Base-by-base conservation (phyloP, 1,140 invertebrate genomes). In the Drosophila insularis region DNA sequence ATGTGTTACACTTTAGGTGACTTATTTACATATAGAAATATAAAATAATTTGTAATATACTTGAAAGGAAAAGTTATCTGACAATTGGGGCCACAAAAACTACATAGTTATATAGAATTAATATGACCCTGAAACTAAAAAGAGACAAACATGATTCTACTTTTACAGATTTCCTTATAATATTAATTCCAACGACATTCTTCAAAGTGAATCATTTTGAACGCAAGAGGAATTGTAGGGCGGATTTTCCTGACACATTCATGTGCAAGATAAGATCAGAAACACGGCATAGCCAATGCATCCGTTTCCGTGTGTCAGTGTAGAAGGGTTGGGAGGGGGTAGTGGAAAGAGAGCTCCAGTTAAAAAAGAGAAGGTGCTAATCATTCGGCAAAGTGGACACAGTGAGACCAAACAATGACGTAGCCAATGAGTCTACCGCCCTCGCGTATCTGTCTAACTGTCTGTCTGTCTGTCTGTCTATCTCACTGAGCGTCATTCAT, bases 191-290 rank as follows among this genome's bases (percentile, higher is more conserved):
- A 50, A 21, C 73, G 55, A 58, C 55, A 58, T 58, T 58, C 72
- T 59, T 58, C 10, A 50, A 21, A 8, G 63, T 71, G 71, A 58
- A 58, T 50, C 64, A 76, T 61, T 58, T 59, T 21, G 46, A 32
- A 64, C 32, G 86, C 74, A 87, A 70, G 78, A 87, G 84, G 76
- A 76, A 21, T 50, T 50, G 43, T 50, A 50, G 72, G 72, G 75
- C 72, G 84, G 68, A 79, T 77, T 87, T 87, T 64, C 82, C 82
- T 70, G 84, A 79, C 85, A 87, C 59, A 82, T 65, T 82, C 84
- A 87, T 87, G 84, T 19, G 61, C 67, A 37, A 39, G 84, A 87
- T 87, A 87, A 69, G 61, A 87, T 87, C 82, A 73, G 17, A 50
- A 8, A 5, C 43, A 50, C 21, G 27, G 68, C 71, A 81, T 50